Base-by-base conservation (phyloP, 2,888 invertebrate species). In the Chaitophorus viminalis region DNA sequence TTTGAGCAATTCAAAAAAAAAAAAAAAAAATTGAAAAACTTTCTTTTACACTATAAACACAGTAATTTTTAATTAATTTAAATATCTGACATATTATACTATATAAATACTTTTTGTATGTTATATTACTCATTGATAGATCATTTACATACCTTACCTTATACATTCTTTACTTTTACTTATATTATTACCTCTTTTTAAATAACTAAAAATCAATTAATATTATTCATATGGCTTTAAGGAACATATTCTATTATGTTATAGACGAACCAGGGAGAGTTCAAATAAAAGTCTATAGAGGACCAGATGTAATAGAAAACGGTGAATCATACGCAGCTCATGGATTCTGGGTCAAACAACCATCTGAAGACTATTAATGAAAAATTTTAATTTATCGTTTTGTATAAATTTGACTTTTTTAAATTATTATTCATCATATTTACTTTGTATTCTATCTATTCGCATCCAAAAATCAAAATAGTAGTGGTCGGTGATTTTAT, bases 321-420 rank as follows among this genome's bases (percentile, higher is more conserved):
- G 91, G 92, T 89, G 91, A 93, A 65, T 93, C 93, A 39, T 94
- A 94, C 90, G 95, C 95, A 3, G 94, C 95, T 0, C 94, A 95
- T 94, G 95, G 95, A 5, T 95, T 94, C 91, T 95, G 94, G 95
- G 94, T 94, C 60, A 94, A 94, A 90, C 94, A 95, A 90, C 94
- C 95, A 6, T 93, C 94, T 0, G 94, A 94, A 90, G 93, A 94
- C 83, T 91, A 93, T 89, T 84, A 54, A 75, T 8, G 0, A n/a
- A n/a, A n/a, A n/a, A n/a, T n/a, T n/a, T 25, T 39, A 8, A 46
- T 29, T 29, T 14, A n/a, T 21, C 5, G 6, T 36, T 74, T 9
- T 36, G 25, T 11, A n/a, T 74, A 31, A 11, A 36, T 39, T 29
- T 79, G 31, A 79, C 18, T 33, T n/a, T 0, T n/a, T 60, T n/a